Evolutionary conservation across 2,797 vertebrate genomes (phyloP), one percentile per base, ranked within the genome.

Genomic region (Apogon talboti): DNA sequence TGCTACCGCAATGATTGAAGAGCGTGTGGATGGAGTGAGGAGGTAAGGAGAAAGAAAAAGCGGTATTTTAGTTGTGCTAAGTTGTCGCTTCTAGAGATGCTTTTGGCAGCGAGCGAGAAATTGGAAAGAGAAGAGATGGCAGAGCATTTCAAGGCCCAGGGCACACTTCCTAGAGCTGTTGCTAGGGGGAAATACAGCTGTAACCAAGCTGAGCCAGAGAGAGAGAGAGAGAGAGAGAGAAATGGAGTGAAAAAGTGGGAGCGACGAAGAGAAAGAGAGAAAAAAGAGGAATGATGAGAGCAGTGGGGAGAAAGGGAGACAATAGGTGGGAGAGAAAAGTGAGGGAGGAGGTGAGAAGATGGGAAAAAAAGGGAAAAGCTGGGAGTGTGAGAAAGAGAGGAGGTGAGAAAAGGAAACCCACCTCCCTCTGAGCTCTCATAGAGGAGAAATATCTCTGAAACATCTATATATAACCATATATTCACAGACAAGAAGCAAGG

Each of bases 371-470:
- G 18, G 19, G 11, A 37, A 47, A 24, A 35, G 13, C 3, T 16
- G 46, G 15, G 43, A 58, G 61, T 71, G 77, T 52, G 68, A 55
- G 65, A 78, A 40, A 58, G 40, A 58, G 40, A 68, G 33, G 40
- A 77, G 53, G 74, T 66, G 79, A 82, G 66, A 84, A 83, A 72
- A 79, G 68, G 66, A 78, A 81, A 54, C 21, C 40, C 51, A 65
- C n/a, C 52, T 52, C 46, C 18, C 28, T 75, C 45, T 38, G 28
- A 79, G 49, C 43, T 53, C 21, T 7, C 24, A 38, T 18, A 37
- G 54, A 65, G 69, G 45, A 48, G 3, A 44, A 68, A 57, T 28
- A 15, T 11, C 18, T 11, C 49, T 12, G 11, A 48, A 58, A 50
- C 41, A n/a, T 30, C 14, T 55, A 47, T 40, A 28, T 60, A 3